Evolutionary conservation across 2,113 vertebrate genomes (phyloP).

Genomic region (Mastomys coucha): DNA sequence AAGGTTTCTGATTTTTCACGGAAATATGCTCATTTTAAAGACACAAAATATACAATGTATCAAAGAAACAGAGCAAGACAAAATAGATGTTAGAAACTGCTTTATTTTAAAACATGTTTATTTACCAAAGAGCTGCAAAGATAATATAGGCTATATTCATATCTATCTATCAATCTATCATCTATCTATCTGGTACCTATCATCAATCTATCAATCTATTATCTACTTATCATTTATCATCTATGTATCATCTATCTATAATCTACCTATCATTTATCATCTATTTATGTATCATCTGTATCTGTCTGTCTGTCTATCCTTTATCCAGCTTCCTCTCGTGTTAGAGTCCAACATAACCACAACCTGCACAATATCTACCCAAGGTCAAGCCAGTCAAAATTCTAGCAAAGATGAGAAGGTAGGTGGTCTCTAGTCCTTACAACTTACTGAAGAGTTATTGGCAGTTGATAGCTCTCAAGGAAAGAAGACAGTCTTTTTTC

Average conservation of each 20-base stretch:
- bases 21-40: constrained; percentile 13
- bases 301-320: not conserved
- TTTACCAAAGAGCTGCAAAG: constrained; percentile 18
- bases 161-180: not conserved
- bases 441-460: not conserved
- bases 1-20: constrained; percentile 50
- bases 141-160: not conserved
- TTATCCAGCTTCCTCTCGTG: not conserved
- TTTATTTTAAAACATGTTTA: constrained; percentile 63
- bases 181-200: no score
- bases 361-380: not conserved
- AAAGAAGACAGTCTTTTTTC: not conserved
- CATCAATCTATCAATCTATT: no score
- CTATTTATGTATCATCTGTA: not conserved
- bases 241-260: not conserved
- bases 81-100: not conserved
- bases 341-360: not conserved
- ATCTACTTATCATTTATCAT: no score
- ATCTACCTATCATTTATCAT: not conserved
- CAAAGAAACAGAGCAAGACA: constrained; percentile 17
- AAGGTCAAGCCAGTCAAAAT: not conserved
- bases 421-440: no score
- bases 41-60: not conserved
- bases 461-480: no score
- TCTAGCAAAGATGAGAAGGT: not conserved